Base-by-base conservation (phyloP, 2,888 invertebrate species). In the Idaea dimidiata region DNA sequence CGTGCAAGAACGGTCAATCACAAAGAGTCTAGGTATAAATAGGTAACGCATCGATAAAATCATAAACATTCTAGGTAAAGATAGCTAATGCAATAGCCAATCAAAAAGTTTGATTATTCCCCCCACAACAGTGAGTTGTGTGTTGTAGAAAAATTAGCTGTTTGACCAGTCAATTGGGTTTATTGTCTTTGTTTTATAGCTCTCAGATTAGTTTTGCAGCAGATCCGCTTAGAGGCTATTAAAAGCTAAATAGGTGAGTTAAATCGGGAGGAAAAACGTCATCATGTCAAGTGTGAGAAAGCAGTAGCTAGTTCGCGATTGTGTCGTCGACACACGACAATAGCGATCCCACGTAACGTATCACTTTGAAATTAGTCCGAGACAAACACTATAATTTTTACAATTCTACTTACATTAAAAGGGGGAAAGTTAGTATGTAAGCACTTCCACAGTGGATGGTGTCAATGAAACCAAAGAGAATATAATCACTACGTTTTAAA, bases 281-380 rank as follows among this genome's bases (percentile, higher is more conserved):
- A 60, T 33, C 62, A 61, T 59, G 61, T 59, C 63, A 69, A 67
- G 70, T 69, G 68, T 70, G 67, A 66, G 72, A 72, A 65, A 66
- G 24, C 56, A 56, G 57, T 62, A 58, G 59, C 58, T 62, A 8
- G 43, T 43, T 14, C 8, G 43, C 43, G 43, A 70, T 72, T 69
- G 68, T 70, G 62, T 62, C 61, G 24, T 33, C 10, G 16, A 6
- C 17, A 33, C 43, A 63, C 66, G 55, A 65, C 65, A 68, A 69
- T 67, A 62, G 53, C 18, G 18, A 62, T 70, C 72, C 62, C 72
- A 72, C 70, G 70, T 65, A 31, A 17, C 53, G 32, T 56, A 63
- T 64, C 68, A 70, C 66, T 69, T 72, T 43, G 64, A 66, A 69
- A 70, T 67, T 53, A 66, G 66, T 61, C 65, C 63, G 62, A 60